A percentile compares a stretch with the other conserved stretches of the same genome.
These are phyloP conservation scores for Drosophila pandora DNA, from an alignment of 1,140 invertebrate genomes.

Conservation along the genomic window DNA sequence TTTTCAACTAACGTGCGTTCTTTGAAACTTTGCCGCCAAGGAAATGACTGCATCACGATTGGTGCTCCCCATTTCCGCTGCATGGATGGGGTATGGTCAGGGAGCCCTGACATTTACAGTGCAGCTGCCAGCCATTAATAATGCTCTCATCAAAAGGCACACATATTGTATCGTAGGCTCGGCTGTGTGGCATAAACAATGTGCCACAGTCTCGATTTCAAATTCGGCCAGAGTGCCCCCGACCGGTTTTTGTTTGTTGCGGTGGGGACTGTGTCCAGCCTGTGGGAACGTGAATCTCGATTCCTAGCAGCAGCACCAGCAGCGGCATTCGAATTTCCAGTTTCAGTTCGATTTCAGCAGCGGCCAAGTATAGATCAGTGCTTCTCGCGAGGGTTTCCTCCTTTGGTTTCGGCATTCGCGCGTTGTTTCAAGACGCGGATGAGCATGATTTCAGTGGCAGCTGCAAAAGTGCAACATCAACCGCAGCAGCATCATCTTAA, in stretches of 20 bases:
- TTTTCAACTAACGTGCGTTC: slow-evolving; percentile 44
- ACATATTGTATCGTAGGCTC: slow-evolving; percentile 2
- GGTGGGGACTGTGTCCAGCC: slow-evolving; percentile 42
- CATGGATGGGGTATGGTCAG: slow-evolving; percentile 6
- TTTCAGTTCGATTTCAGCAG: slow-evolving; percentile 76
- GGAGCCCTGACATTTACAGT: slow-evolving; percentile 40
- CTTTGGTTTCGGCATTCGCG: slow-evolving; percentile 52
- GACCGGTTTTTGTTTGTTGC: slow-evolving; percentile 56
- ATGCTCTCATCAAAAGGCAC: slow-evolving; percentile 44
- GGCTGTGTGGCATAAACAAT: slow-evolving; percentile 60
- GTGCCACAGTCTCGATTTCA: slow-evolving; percentile 61
- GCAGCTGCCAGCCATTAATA: slow-evolving; percentile 71
- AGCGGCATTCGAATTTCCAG: slow-evolving; percentile 60
- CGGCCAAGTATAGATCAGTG: slow-evolving; percentile 62
- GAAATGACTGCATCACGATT: slow-evolving; percentile 32
- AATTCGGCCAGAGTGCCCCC: slow-evolving; percentile 68
- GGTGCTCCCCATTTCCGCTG: slow-evolving; percentile 22
- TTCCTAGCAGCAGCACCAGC: slow-evolving; percentile 42
- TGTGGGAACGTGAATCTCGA: slow-evolving; percentile 70
- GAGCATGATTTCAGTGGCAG: slow-evolving; percentile 57
- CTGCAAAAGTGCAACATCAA: slow-evolving; percentile 72
- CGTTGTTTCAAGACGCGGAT: slow-evolving; percentile 60
- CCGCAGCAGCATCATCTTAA: slow-evolving; percentile 37
- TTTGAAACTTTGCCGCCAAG: slow-evolving; percentile 37
- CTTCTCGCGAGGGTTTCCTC: slow-evolving; percentile 43